Evolutionary conservation across 2,888 invertebrate species (phyloP), one percentile per base, ranked within the genome.

Genomic region (Lepidocyrtoides sp.): DNA sequence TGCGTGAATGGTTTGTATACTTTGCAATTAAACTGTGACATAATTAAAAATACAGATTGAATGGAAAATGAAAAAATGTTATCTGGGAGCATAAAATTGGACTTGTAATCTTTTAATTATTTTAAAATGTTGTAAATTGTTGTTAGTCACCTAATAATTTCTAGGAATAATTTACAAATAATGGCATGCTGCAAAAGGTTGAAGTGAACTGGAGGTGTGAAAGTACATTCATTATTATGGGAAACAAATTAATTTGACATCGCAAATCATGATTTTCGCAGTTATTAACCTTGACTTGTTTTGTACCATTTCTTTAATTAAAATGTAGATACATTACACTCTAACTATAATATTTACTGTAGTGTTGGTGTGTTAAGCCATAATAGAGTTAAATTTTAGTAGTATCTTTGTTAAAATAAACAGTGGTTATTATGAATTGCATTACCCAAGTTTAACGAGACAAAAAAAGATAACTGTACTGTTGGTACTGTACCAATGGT

Each of bases 311-410:
- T 36, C 36, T n/a, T 7, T 69, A 32, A 3, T 14, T 60, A 60
- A 29, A 1, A 20, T 32, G 32, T 20, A 26, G 26, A 1, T 60
- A 60, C 17, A 4, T 4, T 54, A 17, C 7, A 12, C 3, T 17
- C 17, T 66, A 32, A 36, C 7, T 36, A 66, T 32, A 66, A 32
- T 32, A 66, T 20, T 69, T 69, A 69, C 36, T 41, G 36, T n/a
- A 5, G 20, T 69, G 20, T 69, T 69, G 69, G 69, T 69, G 41
- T 69, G 32, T 14, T 69, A 41, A 69, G 69, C 69, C 69, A 69
- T 69, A 69, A 69, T 69, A 69, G 69, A 69, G 17, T 69, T 66
- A 66, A 32, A n/a, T 66, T n/a, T 60, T 26, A 5, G n/a, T 69
- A 69, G 69, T 36, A 36, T 36, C 36, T 2, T 36, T 36, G 36